Base-by-base conservation (phyloP, 2,888 invertebrate species). In the Drosophila trichaetosa region DNA sequence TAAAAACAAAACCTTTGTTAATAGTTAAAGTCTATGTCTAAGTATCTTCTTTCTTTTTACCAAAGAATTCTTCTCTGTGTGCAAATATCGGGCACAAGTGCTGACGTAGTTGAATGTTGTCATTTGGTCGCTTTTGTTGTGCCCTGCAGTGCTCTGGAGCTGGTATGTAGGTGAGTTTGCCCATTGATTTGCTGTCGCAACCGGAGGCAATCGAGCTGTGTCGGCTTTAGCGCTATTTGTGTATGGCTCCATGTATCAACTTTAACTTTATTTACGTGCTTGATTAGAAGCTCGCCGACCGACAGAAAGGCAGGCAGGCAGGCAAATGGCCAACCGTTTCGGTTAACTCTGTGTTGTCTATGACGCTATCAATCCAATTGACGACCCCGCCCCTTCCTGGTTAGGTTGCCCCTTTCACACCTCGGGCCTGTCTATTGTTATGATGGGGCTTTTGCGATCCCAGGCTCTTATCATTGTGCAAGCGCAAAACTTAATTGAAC, bases 251-350 rank as follows among this genome's bases (percentile, higher is more conserved):
- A 62, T 75, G 84, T 80, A 87, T 89, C 80, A 82, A 87, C 89
- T 85, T 85, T 87, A 85, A 83, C 89, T 87, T 87, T 87, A 87
- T 89, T 87, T 87, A 87, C 87, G 88, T 87, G 87, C 87, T 87
- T 87, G 89, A 87, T 87, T 87, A 89, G 88, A 86, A 74, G 80
- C 69, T 64, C 73, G 59, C 64, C 62, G 60, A 38, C 31, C n/a
- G 4, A 0, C n/a, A 31, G 62, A 42, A 52, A 46, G 42, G 58
- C 66, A 52, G 58, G 42, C 60, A 24, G 18, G 49, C 58, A 46
- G 56, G 29, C 51, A 53, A 53, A 31, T 31, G 21, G 31, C 21
- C 16, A 21, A 34, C 24, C 36, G 46, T 58, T 60, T 51, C 34
- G 68, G 33, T 52, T 58, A 29, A 42, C 59, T 59, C 61, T 66